Evolutionary conservation across 2,888 invertebrate genomes (phyloP).

Genomic region (Morpho deidamia): DNA sequence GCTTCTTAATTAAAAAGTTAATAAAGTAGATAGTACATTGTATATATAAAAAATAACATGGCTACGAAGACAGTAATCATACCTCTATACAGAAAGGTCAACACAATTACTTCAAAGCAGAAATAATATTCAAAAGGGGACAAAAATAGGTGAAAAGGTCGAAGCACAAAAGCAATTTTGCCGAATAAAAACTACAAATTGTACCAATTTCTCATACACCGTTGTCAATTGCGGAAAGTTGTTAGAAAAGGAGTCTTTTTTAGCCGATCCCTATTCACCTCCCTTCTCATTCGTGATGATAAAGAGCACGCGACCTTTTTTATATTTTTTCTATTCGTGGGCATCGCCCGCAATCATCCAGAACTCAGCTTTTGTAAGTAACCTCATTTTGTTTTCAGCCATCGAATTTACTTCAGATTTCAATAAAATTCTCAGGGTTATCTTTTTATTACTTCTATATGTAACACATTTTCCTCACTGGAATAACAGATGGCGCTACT

Average conservation of each 20-base stretch:
- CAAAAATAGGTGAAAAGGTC: no score
- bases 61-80: no score
- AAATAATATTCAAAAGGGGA: no score
- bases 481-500: no score
- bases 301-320: slow-evolving; percentile 5
- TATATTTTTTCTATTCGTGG: slow-evolving; percentile 4
- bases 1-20: no score
- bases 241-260: background rate
- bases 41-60: no score
- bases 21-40: no score
- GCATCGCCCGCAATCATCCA: background rate
- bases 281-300: slow-evolving; percentile 1
- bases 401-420: background rate
- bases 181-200: background rate
- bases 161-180: background rate
- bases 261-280: slow-evolving; percentile 1
- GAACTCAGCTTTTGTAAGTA: slow-evolving; percentile 2
- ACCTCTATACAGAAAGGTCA: no score
- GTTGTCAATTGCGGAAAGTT: background rate
- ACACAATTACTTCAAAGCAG: no score
- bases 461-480: no score
- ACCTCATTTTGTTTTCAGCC: slow-evolving; percentile 4
- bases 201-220: background rate
- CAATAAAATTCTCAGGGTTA: background rate
- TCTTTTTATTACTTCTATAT: no score